Base-by-base conservation (phyloP, 2,113 vertebrate genomes). In the Ptychochromis oligacanthus region DNA sequence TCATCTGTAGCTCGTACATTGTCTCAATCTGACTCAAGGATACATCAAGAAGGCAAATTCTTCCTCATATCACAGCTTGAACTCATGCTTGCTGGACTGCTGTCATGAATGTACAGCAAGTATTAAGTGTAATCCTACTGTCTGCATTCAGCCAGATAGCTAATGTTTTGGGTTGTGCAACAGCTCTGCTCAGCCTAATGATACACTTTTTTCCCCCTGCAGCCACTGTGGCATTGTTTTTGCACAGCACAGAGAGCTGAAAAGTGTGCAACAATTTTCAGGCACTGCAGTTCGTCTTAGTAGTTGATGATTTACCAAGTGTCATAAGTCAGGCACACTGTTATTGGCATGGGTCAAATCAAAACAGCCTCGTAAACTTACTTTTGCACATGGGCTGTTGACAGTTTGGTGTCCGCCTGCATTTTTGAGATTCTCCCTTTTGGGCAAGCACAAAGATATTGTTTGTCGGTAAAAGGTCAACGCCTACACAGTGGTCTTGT, bases 381-480 rank as follows among this genome's bases (percentile, higher is more conserved):
- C 43, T 75, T 82, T 28, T 76, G 49, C 40, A 31, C 77, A 40
- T 38, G 9, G 61, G 54, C 62, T 65, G 55, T 57, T 85, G 85
- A 77, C 82, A 80, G 18, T 60, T 79, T 64, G 3, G 20, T 67
- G 60, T 81, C 59, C 1, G 62, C 24, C 55, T 43, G 54, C 82
- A 82, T 82, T 86, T 78, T 87, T 87, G 26, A 81, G n/a, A 84
- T 83, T 59, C 82, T 72, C 38, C 57, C 76, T 61, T 75, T 75
- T 34, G 46, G 61, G 38, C 62, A 82, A 59, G 43, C 31, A 86
- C 83, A 87, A 76, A 89, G 77, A 62, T 17, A 70, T 65, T 77
- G 55, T 87, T 88, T 89, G 75, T 90, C 70, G 34, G 78, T 74
- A n/a, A 91, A 93, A 92, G 83, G 89, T 89, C 91, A 89, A 20